These are phyloP conservation scores for Moxostoma hubbsi DNA, from an alignment of 2,797 vertebrate genomes.

Conservation along the genomic window DNA sequence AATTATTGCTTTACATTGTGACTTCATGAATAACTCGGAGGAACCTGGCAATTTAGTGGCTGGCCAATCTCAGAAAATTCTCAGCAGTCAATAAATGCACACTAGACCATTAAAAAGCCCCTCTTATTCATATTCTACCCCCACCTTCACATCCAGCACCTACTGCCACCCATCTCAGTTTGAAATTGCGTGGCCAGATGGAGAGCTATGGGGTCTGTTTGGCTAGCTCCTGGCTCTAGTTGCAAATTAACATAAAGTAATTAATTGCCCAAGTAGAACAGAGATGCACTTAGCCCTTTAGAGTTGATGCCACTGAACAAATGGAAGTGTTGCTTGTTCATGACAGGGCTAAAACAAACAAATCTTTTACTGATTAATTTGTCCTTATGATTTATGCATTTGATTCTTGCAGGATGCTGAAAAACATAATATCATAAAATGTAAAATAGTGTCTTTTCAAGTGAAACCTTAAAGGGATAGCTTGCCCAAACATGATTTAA, in stretches of 20 bases:
- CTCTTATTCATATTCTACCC: constrained; percentile 53
- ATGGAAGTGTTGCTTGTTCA: constrained; percentile 39
- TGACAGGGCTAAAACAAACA: constrained; percentile 24
- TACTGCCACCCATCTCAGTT: constrained; percentile 50
- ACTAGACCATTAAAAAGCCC: constrained; percentile 60
- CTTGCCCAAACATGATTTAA: not conserved
- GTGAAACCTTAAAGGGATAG: not conserved
- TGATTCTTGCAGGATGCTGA: not conserved
- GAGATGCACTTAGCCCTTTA: constrained; percentile 50
- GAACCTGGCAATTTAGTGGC: constrained; percentile 61
- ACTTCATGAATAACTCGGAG: constrained; percentile 59
- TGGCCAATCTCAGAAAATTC: constrained; percentile 56
- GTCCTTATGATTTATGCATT: constrained; percentile 17
- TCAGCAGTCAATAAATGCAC: constrained; percentile 64
- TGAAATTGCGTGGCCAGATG: constrained; percentile 61
- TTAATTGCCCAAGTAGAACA: constrained; percentile 57
- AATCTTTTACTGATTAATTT: not conserved
- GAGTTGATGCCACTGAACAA: constrained; percentile 48
- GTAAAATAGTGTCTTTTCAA: not conserved
- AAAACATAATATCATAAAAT: not conserved
- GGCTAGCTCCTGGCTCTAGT: constrained; percentile 56
- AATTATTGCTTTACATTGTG: constrained; percentile 61
- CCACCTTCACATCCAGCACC: constrained; percentile 15
- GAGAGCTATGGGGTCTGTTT: constrained; percentile 57
- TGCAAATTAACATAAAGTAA: constrained; percentile 67